Percentiles rank a stretch among this genome's conserved stretches.
Conservation (phyloP, 2,888 invertebrate species). For the Perizoma affinitatum region DNA sequence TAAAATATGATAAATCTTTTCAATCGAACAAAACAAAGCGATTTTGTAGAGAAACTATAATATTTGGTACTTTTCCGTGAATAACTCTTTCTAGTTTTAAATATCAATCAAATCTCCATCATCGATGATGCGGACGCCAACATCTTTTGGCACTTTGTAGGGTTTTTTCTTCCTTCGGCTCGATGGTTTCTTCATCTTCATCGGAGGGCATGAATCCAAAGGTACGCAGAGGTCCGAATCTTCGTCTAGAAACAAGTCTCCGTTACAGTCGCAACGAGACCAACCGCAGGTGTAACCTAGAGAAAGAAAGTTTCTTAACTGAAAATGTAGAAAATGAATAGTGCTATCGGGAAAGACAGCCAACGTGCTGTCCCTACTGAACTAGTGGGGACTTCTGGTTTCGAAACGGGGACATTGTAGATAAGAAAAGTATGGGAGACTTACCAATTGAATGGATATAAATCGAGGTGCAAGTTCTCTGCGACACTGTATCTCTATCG, state of each 20-base stretch:
- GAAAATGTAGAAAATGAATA: background rate
- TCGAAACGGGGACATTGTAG: too few relatives aligned
- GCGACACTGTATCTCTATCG: slow-evolving; percentile 58
- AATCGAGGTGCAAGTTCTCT: slow-evolving; percentile 57
- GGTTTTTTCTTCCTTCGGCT: slow-evolving; percentile 17
- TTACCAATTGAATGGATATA: slow-evolving; percentile 53
- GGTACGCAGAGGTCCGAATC: slow-evolving; percentile 45
- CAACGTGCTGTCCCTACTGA: too few relatives aligned
- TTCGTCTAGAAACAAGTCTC: slow-evolving; percentile 54
- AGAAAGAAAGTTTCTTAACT: background rate
- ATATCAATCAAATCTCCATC: slow-evolving; percentile 23
- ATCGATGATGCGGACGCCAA: slow-evolving; percentile 14
- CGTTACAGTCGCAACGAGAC: slow-evolving; percentile 72
- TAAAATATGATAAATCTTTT: too few relatives aligned
- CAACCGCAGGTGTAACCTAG: slow-evolving; percentile 73
- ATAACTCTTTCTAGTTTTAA: too few relatives aligned
- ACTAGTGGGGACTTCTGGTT: too few relatives aligned
- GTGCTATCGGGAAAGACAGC: too few relatives aligned
- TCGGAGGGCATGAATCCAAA: slow-evolving; percentile 34
- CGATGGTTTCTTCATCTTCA: slow-evolving; percentile 15
- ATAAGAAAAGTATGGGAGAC: background rate
- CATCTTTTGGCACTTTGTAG: slow-evolving; percentile 10
- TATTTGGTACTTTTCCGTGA: too few relatives aligned
- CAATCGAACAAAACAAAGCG: too few relatives aligned
- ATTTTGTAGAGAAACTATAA: too few relatives aligned